These are phyloP conservation scores for Takifugu flavidus DNA, from an alignment of 2,113 vertebrate species.

Conservation along the genomic window DNA sequence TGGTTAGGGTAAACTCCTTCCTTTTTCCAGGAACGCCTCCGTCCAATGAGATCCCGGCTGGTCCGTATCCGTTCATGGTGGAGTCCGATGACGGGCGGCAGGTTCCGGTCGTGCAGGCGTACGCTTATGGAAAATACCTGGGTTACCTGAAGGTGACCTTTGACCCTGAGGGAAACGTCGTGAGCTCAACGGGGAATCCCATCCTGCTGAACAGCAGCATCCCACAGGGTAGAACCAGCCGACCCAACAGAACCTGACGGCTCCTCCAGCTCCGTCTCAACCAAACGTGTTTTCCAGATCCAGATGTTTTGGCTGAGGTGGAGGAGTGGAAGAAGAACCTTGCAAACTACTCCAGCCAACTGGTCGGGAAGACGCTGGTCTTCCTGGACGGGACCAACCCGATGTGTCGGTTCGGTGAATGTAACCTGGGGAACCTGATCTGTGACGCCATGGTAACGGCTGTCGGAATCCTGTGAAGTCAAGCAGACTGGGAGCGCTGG, in stretches of 20 bases:
- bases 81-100: conserved; percentile 73
- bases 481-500: too few species aligned
- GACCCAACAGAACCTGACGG: background rate
- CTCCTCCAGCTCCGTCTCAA: background rate
- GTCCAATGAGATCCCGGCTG: conserved; percentile 79
- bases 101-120: conserved; percentile 93
- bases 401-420: conserved; percentile 86
- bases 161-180: conserved; percentile 79
- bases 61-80: conserved; percentile 84
- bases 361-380: conserved; percentile 84
- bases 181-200: conserved; percentile 84
- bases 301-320: conserved; percentile 78
- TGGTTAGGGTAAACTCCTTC: background rate
- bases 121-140: conserved; percentile 92
- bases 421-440: conserved; percentile 93
- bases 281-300: conserved; percentile 66
- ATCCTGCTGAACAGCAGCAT: conserved; percentile 82
- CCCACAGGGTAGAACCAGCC: conserved; percentile 76
- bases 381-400: conserved; percentile 83
- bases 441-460: conserved; percentile 87
- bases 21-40: conserved; percentile 74
- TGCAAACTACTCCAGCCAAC: conserved; percentile 75
- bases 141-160: conserved; percentile 85
- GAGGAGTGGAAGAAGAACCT: conserved; percentile 78
- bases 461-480: too few species aligned